Percentiles rank a stretch among this genome's conserved stretches.
Conservation (phyloP, 1,140 invertebrate genomes). For the Pogonomyrmex californicus region DNA sequence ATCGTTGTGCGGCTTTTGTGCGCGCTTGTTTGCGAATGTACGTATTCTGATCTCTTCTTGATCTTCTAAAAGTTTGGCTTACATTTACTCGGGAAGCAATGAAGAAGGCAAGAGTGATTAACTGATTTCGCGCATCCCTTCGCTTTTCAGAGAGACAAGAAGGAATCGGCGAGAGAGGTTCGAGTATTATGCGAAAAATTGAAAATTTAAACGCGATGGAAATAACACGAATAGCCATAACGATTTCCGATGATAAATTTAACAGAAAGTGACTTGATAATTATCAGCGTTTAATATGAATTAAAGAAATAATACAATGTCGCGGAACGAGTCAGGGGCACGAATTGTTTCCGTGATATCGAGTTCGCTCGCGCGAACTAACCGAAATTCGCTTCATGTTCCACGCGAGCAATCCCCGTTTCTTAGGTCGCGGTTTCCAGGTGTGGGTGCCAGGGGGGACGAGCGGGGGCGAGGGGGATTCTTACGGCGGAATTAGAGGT, state of each 20-base stretch:
- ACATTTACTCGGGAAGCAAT: not conserved
- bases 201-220: not conserved
- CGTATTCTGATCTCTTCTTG: not conserved
- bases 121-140: not conserved
- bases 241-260: not conserved
- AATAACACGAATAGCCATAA: not conserved
- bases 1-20: constrained; percentile 33
- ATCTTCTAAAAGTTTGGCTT: constrained; percentile 10
- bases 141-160: not conserved
- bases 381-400: constrained; percentile 2
- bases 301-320: not conserved
- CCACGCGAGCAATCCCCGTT: not conserved
- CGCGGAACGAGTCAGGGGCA: not conserved
- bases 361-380: no score
- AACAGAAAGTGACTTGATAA: not conserved
- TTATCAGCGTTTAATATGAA: not conserved
- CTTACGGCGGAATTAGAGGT: constrained; percentile 45
- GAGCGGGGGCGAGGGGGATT: constrained; percentile 1
- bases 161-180: not conserved
- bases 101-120: not conserved
- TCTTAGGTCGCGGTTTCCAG: constrained; percentile 26
- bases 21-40: not conserved
- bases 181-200: not conserved
- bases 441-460: not conserved
- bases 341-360: not conserved